Base-by-base conservation (phyloP, 2,113 vertebrate genomes). In the Pelodiscus sinensis region DNA sequence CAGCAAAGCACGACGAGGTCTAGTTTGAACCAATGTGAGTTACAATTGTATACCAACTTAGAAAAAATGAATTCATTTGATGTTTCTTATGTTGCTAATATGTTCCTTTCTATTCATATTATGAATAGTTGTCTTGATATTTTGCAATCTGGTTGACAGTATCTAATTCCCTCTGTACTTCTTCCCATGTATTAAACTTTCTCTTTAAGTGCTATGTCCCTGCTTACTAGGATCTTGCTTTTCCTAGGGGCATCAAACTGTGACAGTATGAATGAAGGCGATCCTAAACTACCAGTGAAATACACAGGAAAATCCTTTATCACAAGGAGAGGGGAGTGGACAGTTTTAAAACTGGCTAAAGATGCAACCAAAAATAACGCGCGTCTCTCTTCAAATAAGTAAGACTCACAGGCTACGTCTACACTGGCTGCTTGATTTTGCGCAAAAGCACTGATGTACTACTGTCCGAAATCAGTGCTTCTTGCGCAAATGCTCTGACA, bases 141-240 rank as follows among this genome's bases (percentile, higher is more conserved):
- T 95, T 94, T 88, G 86, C 84, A 82, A 92, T 83, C 89, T 83
- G 79, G 86, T 87, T 0, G 4, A 3, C 2, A 58, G 86, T 92
- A 93, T 79, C 89, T 44, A 50, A n/a, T 3, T 80, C 92, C 92
- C 90, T 95, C 81, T 94, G 85, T 15, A 11, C 13, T 15, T 77
- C 73, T 35, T 50, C 24, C 88, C 87, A 25, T 3, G 62, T n/a
- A 78, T 60, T 92, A 10, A 1, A 79, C 9, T 65, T 38, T 55
- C 85, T 56, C 91, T 81, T 50, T 15, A 62, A 58, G 91, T 73
- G 62, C 78, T 79, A 86, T 71, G 92, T 57, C 80, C 87, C 95
- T 84, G 92, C 92, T 96, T 25, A 13, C 58, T 51, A 75, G 85
- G 82, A 80, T 92, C 82, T 90, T 79, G 31, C 51, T 68, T 68